A percentile compares a stretch with the other conserved stretches of the same genome.
Evolutionary conservation across 2,113 vertebrate genomes (phyloP).

Genomic region (Menura novaehollandiae): DNA sequence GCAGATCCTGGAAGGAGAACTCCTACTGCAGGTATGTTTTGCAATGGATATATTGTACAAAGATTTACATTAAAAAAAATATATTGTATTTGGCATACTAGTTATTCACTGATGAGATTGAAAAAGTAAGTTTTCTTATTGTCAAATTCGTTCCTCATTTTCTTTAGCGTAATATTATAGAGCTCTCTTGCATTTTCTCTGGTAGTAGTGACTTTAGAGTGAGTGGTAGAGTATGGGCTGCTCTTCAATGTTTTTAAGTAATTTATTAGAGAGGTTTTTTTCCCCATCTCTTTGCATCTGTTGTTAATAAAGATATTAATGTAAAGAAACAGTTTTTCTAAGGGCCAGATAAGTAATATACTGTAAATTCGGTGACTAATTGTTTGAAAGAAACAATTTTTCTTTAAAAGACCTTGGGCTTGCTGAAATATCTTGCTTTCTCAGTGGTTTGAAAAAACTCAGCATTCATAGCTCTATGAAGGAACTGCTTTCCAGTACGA

Average conservation of each 20-base stretch:
- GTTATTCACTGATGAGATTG: background rate
- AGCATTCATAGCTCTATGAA: background rate
- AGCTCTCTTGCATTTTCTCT: background rate
- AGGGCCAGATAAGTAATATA: background rate
- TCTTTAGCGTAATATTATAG: background rate
- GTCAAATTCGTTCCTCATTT: background rate
- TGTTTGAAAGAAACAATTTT: background rate
- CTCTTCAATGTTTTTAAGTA: background rate
- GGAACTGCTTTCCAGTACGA: background rate
- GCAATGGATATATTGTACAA: background rate
- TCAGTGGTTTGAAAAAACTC: background rate
- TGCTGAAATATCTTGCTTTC: background rate
- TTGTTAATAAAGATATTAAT: background rate
- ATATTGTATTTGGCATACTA: background rate
- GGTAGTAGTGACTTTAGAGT: background rate
- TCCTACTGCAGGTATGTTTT: slow-evolving; percentile 77
- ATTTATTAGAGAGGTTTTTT: background rate
- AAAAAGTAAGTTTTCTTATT: background rate
- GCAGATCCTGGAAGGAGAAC: slow-evolving; percentile 77
- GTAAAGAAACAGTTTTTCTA: background rate
- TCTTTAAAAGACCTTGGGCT: background rate
- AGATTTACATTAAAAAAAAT: background rate
- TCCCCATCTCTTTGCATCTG: background rate
- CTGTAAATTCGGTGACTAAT: background rate
- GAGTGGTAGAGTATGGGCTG: background rate